Conservation (phyloP, 30 jellyfish, hydroid and myxozoan genomes). For the Cassiopea andromeda region DNA sequence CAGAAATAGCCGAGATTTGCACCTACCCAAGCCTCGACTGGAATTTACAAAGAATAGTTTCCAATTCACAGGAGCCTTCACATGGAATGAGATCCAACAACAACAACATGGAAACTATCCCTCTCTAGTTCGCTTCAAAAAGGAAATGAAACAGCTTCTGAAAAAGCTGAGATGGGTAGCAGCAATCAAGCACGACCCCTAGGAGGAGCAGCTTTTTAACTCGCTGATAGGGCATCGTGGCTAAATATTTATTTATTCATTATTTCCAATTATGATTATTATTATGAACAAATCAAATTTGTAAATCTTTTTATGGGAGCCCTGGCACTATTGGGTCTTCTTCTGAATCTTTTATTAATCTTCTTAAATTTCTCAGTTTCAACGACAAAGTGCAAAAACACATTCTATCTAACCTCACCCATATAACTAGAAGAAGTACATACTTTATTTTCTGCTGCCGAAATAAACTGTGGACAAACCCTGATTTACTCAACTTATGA, state of each 20-base stretch:
- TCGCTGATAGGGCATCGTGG: not conserved
- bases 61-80: slow-evolving; percentile 24
- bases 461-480: no score
- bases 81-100: slow-evolving; percentile 30
- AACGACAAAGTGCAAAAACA: no score
- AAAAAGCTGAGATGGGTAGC: not conserved
- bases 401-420: no score
- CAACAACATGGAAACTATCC: slow-evolving; percentile 8
- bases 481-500: no score
- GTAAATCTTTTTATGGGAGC: not conserved
- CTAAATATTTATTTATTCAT: not conserved
- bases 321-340: no score
- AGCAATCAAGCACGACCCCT: slow-evolving; percentile 12
- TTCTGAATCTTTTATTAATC: no score
- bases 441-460: no score
- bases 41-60: slow-evolving; percentile 23
- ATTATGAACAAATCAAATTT: not conserved
- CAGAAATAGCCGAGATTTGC: slow-evolving; percentile 19
- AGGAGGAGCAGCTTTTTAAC: not conserved
- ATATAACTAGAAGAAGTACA: no score
- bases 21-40: slow-evolving; percentile 16
- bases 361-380: no score
- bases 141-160: not conserved
- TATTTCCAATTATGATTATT: not conserved
- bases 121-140: slow-evolving; percentile 9